These are phyloP conservation scores for Heliothis virescens DNA, from an alignment of 1,140 invertebrate species.

Conservation along the genomic window DNA sequence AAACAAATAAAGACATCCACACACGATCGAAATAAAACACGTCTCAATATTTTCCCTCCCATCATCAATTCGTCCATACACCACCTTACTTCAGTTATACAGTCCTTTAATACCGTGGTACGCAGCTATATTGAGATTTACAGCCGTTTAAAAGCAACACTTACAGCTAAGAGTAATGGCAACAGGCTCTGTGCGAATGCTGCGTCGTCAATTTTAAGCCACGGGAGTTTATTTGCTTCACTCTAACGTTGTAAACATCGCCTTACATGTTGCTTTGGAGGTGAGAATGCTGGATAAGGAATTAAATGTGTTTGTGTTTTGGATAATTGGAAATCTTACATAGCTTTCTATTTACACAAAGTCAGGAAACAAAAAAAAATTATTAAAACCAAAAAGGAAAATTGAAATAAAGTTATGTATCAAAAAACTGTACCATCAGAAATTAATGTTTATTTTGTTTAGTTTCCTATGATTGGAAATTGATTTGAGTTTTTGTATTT, in stretches of 20 bases:
- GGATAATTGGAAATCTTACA: too few relatives aligned
- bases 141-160: slow-evolving; percentile 20
- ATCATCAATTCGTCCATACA: too few relatives aligned
- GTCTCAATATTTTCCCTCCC: too few relatives aligned
- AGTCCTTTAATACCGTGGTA: background rate
- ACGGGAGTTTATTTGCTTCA: slow-evolving; percentile 50
- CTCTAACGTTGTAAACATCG: slow-evolving; percentile 44
- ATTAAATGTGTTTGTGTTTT: background rate
- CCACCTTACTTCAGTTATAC: background rate
- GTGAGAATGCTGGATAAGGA: background rate
- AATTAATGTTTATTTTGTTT: too few relatives aligned
- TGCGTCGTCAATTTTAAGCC: slow-evolving; percentile 49
- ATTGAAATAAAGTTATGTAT: too few relatives aligned
- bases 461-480: too few relatives aligned
- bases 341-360: too few relatives aligned
- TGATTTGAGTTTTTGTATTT: background rate
- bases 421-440: too few relatives aligned
- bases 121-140: slow-evolving; percentile 21
- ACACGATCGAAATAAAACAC: too few relatives aligned
- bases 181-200: slow-evolving; percentile 30
- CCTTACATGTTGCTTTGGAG: slow-evolving; percentile 9
- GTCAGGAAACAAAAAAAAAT: too few relatives aligned
- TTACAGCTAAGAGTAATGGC: slow-evolving; percentile 40
- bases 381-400: too few relatives aligned
- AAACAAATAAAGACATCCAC: too few relatives aligned